A percentile compares a stretch with the other conserved stretches of the same genome.
These are phyloP conservation scores for Dunckerocampus dactyliophorus DNA, from an alignment of 2,113 vertebrate species.

Conservation along the genomic window DNA sequence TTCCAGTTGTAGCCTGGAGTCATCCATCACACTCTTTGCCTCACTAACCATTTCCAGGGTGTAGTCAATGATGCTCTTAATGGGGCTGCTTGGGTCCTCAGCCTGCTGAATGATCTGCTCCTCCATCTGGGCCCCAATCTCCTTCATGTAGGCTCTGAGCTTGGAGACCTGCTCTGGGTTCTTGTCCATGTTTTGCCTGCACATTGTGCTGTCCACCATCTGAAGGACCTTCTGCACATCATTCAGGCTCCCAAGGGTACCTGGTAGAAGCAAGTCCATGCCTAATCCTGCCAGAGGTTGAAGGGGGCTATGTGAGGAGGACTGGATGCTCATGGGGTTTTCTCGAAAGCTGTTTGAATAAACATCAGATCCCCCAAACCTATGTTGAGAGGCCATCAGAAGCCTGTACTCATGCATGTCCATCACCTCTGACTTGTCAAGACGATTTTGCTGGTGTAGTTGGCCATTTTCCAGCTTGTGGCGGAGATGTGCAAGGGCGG, in stretches of 20 bases:
- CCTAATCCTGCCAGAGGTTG: constrained; percentile 91
- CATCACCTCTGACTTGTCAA: constrained; percentile 97
- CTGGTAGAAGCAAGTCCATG: constrained; percentile 82
- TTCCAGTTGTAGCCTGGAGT: constrained; percentile 96
- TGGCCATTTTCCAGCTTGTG: constrained; percentile 98
- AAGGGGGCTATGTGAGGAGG: constrained; percentile 82
- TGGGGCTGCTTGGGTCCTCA: constrained; percentile 91
- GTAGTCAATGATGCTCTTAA: constrained; percentile 99
- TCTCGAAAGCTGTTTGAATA: constrained; percentile 92
- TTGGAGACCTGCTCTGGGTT: constrained; percentile 94
- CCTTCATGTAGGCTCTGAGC: constrained; percentile 97
- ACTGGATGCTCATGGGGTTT: constrained; percentile 82
- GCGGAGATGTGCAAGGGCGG: constrained; percentile 92
- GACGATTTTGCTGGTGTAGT: constrained; percentile 90
- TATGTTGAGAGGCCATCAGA: constrained; percentile 86
- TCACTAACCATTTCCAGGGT: constrained; percentile 98
- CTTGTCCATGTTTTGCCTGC: constrained; percentile 98
- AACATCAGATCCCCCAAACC: constrained; percentile 81
- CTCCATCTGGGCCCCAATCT: constrained; percentile 88
- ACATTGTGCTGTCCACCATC: constrained; percentile 99
- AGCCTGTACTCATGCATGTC: constrained; percentile 98
- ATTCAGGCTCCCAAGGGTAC: constrained; percentile 83
- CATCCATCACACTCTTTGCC: constrained; percentile 96
- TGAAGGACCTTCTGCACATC: constrained; percentile 98
- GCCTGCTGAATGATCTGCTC: constrained; percentile 82